Conservation (phyloP, 2,888 invertebrate species). For the Geophilus truncorum region DNA sequence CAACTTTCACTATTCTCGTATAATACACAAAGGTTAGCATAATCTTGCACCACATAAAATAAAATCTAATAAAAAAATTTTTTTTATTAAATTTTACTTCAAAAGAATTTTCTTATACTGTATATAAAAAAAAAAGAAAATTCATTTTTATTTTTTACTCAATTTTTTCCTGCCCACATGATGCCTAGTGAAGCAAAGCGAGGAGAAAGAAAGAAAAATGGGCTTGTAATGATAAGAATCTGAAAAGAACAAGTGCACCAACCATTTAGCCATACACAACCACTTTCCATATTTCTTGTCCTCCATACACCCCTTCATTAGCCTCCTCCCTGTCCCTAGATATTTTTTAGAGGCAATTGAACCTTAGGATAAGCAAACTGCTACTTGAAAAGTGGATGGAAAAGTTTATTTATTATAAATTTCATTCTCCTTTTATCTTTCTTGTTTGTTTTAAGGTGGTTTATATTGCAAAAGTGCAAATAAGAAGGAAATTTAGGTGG, state of each 20-base stretch:
- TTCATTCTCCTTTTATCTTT: background rate
- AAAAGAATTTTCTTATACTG: no score
- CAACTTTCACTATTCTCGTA: background rate
- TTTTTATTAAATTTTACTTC: no score
- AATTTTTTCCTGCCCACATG: background rate
- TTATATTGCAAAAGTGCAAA: background rate
- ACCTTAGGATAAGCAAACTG: background rate
- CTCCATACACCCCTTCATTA: background rate
- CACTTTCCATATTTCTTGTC: constrained; percentile 10
- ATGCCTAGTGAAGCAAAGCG: background rate
- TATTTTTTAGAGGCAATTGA: background rate
- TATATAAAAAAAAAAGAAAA: no score
- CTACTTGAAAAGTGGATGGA: background rate
- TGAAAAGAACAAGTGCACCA: background rate
- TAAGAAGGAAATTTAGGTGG: background rate
- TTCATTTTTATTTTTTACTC: background rate
- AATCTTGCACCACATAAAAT: background rate
- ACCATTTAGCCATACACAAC: background rate
- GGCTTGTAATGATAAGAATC: background rate
- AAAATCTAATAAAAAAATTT: no score
- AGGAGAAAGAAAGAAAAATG: background rate
- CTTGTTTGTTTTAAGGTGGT: background rate
- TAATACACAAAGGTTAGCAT: background rate
- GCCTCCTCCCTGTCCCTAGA: background rate
- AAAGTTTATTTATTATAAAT: constrained; percentile 3